Conservation (phyloP, 2,888 invertebrate species). For the Cabera pusaria region DNA sequence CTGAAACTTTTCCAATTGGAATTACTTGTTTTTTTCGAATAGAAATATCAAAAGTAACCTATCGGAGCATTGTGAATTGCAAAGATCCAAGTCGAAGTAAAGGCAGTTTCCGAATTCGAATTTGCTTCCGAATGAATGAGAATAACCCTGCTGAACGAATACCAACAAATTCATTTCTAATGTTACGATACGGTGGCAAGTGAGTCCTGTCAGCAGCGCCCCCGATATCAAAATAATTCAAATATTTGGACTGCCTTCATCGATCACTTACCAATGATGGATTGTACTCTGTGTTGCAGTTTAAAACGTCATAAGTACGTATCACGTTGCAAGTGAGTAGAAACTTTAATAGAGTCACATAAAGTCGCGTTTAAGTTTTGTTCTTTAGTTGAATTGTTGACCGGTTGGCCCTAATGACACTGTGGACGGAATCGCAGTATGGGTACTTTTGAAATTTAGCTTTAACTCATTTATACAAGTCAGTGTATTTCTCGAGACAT, state of each 20-base stretch:
- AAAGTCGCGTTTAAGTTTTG: constrained; percentile 27
- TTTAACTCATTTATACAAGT: too few relatives aligned
- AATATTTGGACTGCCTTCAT: constrained; percentile 77
- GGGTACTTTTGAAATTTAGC: constrained; percentile 3
- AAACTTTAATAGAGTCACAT: not conserved
- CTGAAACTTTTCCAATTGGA: too few relatives aligned
- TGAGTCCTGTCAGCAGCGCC: constrained; percentile 38
- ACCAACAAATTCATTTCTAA: constrained; percentile 12
- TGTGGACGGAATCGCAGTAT: constrained; percentile 12
- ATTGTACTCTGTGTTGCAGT: constrained; percentile 51
- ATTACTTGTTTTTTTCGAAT: too few relatives aligned
- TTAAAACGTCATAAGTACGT: constrained; percentile 35
- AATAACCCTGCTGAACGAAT: too few relatives aligned
- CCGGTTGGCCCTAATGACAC: constrained; percentile 56
- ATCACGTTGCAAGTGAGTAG: not conserved
- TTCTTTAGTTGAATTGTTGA: constrained; percentile 28
- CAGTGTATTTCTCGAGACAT: too few relatives aligned
- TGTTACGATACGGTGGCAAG: constrained; percentile 58
- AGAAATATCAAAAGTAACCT: too few relatives aligned
- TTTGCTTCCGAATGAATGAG: too few relatives aligned
- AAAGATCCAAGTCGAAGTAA: too few relatives aligned
- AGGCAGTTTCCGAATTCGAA: too few relatives aligned
- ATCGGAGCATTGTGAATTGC: too few relatives aligned
- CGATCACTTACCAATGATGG: constrained; percentile 79
- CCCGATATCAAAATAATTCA: constrained; percentile 56